Evolutionary conservation across 2,888 invertebrate species (phyloP).

Genomic region (Gisinianus flammeolus): DNA sequence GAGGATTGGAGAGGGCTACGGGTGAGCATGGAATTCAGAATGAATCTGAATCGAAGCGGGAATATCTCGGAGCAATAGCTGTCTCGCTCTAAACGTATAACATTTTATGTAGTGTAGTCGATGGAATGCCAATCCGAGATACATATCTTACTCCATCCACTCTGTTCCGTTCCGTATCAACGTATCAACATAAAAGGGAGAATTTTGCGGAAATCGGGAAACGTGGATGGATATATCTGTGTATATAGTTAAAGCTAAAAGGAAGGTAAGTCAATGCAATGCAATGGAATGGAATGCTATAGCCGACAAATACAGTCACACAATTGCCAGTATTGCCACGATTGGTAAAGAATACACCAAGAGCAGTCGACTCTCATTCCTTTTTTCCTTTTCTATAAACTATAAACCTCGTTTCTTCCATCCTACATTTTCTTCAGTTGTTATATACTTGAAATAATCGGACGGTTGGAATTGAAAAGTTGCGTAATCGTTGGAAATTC

Average conservation of each 20-base stretch:
- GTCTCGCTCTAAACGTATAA: not conserved
- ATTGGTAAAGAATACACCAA: not conserved
- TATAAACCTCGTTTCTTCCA: not conserved
- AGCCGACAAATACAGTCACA: conserved; percentile 19
- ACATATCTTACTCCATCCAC: not conserved
- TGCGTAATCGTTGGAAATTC: conserved; percentile 25
- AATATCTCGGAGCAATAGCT: conserved; percentile 1
- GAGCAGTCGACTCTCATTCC: not conserved
- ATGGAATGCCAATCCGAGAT: not conserved
- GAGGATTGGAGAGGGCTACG: not conserved
- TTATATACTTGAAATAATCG: conserved; percentile 18
- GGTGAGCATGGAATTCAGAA: conserved; percentile 33
- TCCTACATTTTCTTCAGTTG: not conserved
- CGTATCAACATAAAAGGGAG: not conserved
- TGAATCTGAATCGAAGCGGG: conserved; percentile 35
- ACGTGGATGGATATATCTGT: not conserved
- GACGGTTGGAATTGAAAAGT: conserved; percentile 25
- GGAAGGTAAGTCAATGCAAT: conserved; percentile 11
- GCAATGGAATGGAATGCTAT: too few relatives aligned
- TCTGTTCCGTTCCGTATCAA: not conserved
- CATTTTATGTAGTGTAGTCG: not conserved
- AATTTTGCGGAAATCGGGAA: not conserved
- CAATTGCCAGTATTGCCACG: not conserved
- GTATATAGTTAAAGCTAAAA: conserved; percentile 1
- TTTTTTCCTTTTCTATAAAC: not conserved